Evolutionary conservation across 2,888 invertebrate species (phyloP).

Genomic region (Ectobius pallidus): DNA sequence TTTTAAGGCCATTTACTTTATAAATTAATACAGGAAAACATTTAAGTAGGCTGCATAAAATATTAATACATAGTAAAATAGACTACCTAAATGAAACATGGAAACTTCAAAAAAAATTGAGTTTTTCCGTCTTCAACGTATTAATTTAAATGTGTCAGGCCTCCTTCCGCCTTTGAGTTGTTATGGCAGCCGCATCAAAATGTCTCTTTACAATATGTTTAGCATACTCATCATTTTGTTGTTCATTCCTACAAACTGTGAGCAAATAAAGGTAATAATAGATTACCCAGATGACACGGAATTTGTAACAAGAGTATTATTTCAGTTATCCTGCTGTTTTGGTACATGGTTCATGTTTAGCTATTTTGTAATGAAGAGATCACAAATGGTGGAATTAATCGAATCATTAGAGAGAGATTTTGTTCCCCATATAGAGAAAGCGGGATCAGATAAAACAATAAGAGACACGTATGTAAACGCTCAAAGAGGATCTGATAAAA

Average conservation of each 20-base stretch:
- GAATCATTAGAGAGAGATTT: background rate
- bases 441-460: background rate
- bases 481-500: background rate
- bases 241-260: background rate
- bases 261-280: background rate
- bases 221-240: background rate
- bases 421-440: background rate
- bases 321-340: background rate
- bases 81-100: too few species aligned
- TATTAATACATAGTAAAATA: too few species aligned
- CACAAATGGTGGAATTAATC: background rate
- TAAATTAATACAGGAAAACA: too few species aligned
- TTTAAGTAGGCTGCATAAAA: too few species aligned
- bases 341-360: background rate
- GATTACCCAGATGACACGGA: background rate
- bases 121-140: background rate
- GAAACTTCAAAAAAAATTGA: background rate
- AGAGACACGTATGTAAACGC: background rate
- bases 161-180: background rate
- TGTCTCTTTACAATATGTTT: background rate
- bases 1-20: too few species aligned
- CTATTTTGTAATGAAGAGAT: slow-evolving; percentile 12
- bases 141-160: background rate
- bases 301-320: background rate
- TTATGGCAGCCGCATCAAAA: background rate